phyloP scores from a whole-genome alignment of 2,797 vertebrate genomes.

The Xerus rutilus region DNA sequence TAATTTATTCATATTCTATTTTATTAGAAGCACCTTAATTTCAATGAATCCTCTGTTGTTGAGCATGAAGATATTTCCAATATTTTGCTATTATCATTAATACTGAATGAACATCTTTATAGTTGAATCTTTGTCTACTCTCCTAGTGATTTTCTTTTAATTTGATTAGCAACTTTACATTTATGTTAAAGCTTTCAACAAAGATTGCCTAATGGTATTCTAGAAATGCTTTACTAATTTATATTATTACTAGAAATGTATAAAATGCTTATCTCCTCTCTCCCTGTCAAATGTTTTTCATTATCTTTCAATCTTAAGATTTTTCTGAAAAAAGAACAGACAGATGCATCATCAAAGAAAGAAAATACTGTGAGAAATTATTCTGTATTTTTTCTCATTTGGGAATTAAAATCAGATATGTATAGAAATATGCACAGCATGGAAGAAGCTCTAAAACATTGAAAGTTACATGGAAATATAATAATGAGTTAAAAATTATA shows the following conservation, averaged over 20 bases:
- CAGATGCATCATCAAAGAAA: constrained; percentile 37
- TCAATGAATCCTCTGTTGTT: not conserved
- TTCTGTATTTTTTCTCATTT: constrained; percentile 13
- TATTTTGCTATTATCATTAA: not conserved
- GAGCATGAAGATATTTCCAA: not conserved
- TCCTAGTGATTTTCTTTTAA: not conserved
- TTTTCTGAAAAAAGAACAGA: constrained; percentile 11
- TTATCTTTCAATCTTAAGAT: constrained; percentile 44
- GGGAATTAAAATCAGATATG: constrained; percentile 15
- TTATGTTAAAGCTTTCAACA: not conserved
- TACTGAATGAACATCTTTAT: not conserved
- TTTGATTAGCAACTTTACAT: not conserved
- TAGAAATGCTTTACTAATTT: not conserved
- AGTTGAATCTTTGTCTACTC: not conserved
- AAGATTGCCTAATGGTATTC: not conserved
- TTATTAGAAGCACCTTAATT: not conserved
- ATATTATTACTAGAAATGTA: not conserved
- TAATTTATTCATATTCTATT: not conserved
- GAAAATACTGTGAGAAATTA: not conserved
- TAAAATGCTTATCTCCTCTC: not conserved
- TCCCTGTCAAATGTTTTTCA: constrained; percentile 9
- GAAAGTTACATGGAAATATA: constrained; percentile 25
- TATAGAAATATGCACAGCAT: constrained; percentile 3
- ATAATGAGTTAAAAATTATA: not conserved
- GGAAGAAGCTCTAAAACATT: not conserved